These are phyloP conservation scores for Tribolium madens DNA, from an alignment of 1,140 invertebrate species.

Conservation along the genomic window DNA sequence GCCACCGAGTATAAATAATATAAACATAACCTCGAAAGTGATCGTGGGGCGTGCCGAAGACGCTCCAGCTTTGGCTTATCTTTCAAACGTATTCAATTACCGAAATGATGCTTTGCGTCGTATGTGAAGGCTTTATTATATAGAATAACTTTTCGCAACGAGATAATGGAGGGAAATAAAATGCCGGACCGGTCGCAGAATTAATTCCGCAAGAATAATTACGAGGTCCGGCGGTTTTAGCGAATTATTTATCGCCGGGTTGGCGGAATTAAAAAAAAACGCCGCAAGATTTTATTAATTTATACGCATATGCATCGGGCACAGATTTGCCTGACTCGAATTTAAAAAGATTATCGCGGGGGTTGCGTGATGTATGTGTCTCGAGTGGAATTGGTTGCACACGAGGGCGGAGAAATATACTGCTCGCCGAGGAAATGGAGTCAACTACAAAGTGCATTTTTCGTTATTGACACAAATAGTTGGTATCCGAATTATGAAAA, in stretches of 20 bases:
- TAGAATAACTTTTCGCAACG: conserved; percentile 7
- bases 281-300: conserved; percentile 36
- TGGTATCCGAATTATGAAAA: not conserved
- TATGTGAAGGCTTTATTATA: not conserved
- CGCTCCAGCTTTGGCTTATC: conserved; percentile 14
- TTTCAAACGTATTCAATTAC: conserved; percentile 18
- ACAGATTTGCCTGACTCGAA: conserved; percentile 1
- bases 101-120: not conserved
- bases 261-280: conserved; percentile 10
- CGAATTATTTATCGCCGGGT: conserved; percentile 13
- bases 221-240: not conserved
- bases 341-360: conserved; percentile 13
- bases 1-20: conserved; percentile 24
- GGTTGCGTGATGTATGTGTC: not conserved
- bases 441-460: too few species aligned
- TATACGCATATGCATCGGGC: not conserved
- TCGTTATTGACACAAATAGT: too few species aligned
- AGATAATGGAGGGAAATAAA: conserved; percentile 23
- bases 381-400: too few species aligned
- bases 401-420: too few species aligned
- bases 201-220: conserved; percentile 35
- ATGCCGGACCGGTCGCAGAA: not conserved
- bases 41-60: conserved; percentile 1
- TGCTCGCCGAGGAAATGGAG: too few species aligned
- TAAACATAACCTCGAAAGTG: conserved; percentile 3